phyloP scores from a whole-genome alignment of 2,888 invertebrate genomes.

The Pinctada fucata region DNA sequence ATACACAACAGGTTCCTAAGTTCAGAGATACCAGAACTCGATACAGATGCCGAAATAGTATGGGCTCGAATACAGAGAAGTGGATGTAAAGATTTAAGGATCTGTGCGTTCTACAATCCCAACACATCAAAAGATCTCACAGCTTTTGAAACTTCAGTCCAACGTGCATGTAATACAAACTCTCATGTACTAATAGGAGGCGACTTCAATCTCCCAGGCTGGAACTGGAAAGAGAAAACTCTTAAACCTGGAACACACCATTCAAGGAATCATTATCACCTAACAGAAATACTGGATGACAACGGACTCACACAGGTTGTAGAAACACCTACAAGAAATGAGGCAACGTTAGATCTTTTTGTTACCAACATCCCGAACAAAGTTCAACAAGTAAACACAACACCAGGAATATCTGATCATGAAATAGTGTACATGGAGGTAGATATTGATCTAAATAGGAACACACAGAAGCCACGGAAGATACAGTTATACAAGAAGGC shows the following conservation, averaged over 20 bases:
- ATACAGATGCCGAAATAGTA: conserved; percentile 8
- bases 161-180: conserved; percentile 6
- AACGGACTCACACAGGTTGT: conserved; percentile 5
- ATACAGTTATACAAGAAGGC: conserved; percentile 8
- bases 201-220: not conserved
- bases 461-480: no score
- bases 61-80: conserved; percentile 9
- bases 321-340: conserved; percentile 2
- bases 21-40: conserved; percentile 4
- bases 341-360: conserved; percentile 4
- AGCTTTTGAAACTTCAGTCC: conserved; percentile 6
- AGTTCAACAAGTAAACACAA: conserved; percentile 14
- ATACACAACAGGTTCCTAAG: not conserved
- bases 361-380: no score
- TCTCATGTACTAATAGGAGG: not conserved
- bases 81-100: conserved; percentile 10
- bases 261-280: conserved; percentile 4
- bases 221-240: conserved; percentile 1
- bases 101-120: conserved; percentile 15
- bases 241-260: conserved; percentile 6
- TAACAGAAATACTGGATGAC: no score
- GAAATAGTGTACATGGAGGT: no score
- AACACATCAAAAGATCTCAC: conserved; percentile 8
- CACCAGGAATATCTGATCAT: no score
- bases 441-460: no score